phyloP scores from a whole-genome alignment of 2,113 vertebrate species.

The Planiliza haematocheilus region DNA sequence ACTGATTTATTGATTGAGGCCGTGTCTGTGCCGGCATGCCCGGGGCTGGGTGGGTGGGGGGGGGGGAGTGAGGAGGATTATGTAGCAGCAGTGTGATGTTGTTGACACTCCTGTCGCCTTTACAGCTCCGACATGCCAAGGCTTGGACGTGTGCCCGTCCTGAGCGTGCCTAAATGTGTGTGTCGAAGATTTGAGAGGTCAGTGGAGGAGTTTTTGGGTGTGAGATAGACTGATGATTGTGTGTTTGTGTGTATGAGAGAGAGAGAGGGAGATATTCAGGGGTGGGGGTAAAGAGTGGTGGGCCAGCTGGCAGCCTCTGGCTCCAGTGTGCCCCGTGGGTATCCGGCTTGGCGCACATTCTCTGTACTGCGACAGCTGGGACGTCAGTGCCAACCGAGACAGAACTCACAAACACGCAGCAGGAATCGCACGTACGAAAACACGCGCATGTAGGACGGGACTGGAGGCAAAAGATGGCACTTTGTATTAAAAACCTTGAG shows the following conservation, averaged over 20 bases:
- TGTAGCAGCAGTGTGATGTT: conserved; percentile 64
- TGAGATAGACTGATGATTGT: conserved; percentile 32
- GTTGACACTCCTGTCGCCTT: conserved; percentile 75
- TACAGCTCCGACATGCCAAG: conserved; percentile 58
- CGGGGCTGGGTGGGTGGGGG: no score
- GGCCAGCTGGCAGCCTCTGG: conserved; percentile 79
- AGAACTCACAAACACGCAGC: conserved; percentile 25
- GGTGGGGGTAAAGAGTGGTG: conserved; percentile 8
- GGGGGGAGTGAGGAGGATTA: conserved; percentile 65
- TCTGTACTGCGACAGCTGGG: conserved; percentile 70
- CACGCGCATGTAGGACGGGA: not conserved
- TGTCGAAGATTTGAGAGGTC: conserved; percentile 38
- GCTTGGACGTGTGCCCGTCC: conserved; percentile 55
- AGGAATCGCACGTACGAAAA: conserved; percentile 6
- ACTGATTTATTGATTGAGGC: conserved; percentile 66
- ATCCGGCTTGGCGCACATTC: conserved; percentile 68
- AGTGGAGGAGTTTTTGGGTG: conserved; percentile 40
- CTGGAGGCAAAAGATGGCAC: not conserved
- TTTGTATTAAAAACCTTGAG: no score
- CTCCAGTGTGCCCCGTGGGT: conserved; percentile 65
- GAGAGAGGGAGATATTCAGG: conserved; percentile 37
- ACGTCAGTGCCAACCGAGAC: conserved; percentile 60
- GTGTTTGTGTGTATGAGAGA: conserved; percentile 47
- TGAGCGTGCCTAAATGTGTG: conserved; percentile 53
- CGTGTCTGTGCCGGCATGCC: conserved; percentile 27